Evolutionary conservation across 1,140 invertebrate genomes (phyloP), one percentile per base, ranked within the genome.

Genomic region (Orchesella cincta): DNA sequence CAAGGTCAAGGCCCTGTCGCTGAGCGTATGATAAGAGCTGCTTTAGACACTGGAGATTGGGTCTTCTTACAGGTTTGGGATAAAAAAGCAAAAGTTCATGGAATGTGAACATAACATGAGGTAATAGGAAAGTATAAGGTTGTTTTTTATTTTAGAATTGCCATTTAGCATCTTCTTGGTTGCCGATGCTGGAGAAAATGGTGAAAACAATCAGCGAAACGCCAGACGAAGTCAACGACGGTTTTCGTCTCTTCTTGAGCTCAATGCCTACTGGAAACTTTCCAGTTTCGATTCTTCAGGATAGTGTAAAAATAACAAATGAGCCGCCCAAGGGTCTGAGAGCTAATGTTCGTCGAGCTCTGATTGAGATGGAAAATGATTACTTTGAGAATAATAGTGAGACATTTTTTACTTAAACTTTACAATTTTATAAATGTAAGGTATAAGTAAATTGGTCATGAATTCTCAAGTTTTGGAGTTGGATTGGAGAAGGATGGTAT

Each of bases 291-390:
- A 91, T 97, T 0, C 87, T 97, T 5, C 94, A 97, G 84, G 96
- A 96, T 84, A 93, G 94, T 46, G 92, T 97, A 0, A 97, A 97
- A 86, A 93, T 97, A 57, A 97, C 94, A 0, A 96, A 95, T 83
- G 95, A 97, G 84, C 93, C 94, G 0, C 94, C 95, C 0, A 95
- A 94, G 86, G 94, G 95, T 0, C 86, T 97, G 0, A 83, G 88
- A 64, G 88, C 88, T 74, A 90, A 96, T 84, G 87, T 97, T 0
- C 90, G 93, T 79, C 88, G 92, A 74, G 93, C 94, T 0, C 90
- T 96, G 67, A 87, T 89, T 31, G 93, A 95, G 83, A 89, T 94
- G 82, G 88, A 90, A 51, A 88, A 90, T 74, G 91, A 93, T 18
- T 94, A 92, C 84, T 95, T 95, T 83, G 92, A 95, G 85, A 88